Evolutionary conservation across 2,113 vertebrate genomes (phyloP), one percentile per base, ranked within the genome.

Genomic region (Pomatorhinus ruficollis): DNA sequence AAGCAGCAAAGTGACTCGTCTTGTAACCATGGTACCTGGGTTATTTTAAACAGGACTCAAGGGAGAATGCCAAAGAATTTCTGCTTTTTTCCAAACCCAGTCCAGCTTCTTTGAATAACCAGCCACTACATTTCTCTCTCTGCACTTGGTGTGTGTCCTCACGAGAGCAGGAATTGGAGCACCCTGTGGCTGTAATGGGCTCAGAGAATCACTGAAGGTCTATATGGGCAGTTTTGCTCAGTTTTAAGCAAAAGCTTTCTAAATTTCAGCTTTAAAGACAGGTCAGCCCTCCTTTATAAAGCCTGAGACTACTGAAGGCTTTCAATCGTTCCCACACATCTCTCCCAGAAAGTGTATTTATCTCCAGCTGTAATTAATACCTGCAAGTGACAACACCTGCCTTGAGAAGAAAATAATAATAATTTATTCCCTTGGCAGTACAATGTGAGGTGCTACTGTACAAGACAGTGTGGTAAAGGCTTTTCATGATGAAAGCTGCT

Each of bases 1-100:
- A 79, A 79, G 40, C 15, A 45, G 79, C 90, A 7, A 75, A n/a
- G 56, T 63, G 89, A 61, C 90, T 89, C 39, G 3, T 17, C 86
- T 30, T 87, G 95, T 97, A 80, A 95, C 96, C 93, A 93, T 93
- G 95, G 96, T 1, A 95, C 64, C 93, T 25, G 76, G 35, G 30
- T 68, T 95, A 95, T 95, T 97, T 97, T 92, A 81, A 95, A 83
- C 86, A 75, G 89, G 80, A 75, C 50, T 54, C 83, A 81, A 92
- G 86, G 72, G 65, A 84, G 19, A 66, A 78, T 16, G 94, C 96
- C 85, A 90, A 74, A 40, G 59, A 65, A 63, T 68, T 71, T 52
- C 25, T 52, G 15, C 0, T 3, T 83, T 91, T 74, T 75, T 28
- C 35, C 86, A 92, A 68, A 83, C 3, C 35, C 10, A 63, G 42